Conservation (phyloP, 2,888 invertebrate genomes). For the Timema cristinae region DNA sequence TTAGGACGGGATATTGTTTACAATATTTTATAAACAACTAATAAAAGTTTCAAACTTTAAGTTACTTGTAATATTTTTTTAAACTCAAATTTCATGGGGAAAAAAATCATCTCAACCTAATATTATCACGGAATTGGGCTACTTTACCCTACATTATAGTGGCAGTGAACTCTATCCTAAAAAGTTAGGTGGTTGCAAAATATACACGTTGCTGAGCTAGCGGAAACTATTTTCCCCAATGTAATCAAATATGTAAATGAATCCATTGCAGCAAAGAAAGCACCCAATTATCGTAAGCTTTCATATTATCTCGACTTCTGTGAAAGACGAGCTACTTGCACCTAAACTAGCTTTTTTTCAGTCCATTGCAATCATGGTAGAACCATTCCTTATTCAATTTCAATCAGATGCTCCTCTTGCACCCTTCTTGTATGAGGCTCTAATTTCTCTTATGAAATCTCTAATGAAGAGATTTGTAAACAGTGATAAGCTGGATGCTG, state of each 20-base stretch:
- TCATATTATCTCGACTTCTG: not conserved
- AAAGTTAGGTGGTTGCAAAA: conserved; percentile 1
- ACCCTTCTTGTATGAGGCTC: not conserved
- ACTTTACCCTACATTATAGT: too few species aligned
- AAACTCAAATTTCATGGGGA: too few species aligned
- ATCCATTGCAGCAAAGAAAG: not conserved
- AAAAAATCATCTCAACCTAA: too few species aligned
- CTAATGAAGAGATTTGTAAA: not conserved
- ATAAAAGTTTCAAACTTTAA: too few species aligned
- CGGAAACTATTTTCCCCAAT: not conserved
- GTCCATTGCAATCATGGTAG: not conserved
- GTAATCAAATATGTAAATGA: not conserved
- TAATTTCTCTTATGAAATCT: not conserved
- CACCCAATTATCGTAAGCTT: not conserved
- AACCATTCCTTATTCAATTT: conserved; percentile 1
- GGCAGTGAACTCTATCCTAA: not conserved
- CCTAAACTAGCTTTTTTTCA: conserved; percentile 1
- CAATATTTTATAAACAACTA: too few species aligned
- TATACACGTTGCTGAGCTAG: not conserved
- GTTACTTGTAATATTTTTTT: too few species aligned
- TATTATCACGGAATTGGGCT: too few species aligned
- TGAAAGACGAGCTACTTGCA: not conserved
- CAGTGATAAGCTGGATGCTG: not conserved
- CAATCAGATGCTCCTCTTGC: not conserved
- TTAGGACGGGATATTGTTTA: too few species aligned